Percentiles rank a stretch among this genome's conserved stretches.
phyloP scores from a whole-genome alignment of 2,797 vertebrate genomes.

The Gila robusta region DNA sequence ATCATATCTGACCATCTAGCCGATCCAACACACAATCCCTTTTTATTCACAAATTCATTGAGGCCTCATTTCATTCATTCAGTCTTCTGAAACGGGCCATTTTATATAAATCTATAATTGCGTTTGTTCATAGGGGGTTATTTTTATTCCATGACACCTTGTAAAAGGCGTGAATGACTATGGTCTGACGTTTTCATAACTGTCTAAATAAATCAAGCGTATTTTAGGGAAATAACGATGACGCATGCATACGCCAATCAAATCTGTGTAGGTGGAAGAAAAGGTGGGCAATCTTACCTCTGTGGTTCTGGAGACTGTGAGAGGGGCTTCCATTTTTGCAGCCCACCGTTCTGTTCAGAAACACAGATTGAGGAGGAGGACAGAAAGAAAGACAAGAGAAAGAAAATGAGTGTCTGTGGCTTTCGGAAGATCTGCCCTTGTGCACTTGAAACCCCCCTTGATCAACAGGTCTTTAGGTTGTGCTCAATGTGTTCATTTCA shows the following conservation, averaged over 20 bases:
- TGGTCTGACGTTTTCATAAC: neutral
- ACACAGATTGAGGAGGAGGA: neutral
- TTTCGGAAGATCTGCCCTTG: neutral
- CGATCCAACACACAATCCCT: neutral
- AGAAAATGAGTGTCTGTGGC: neutral
- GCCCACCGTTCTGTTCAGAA: constrained; percentile 70
- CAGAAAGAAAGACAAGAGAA: neutral
- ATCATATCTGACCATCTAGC: neutral
- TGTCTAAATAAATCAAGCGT: neutral
- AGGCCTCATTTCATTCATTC: neutral
- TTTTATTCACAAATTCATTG: neutral
- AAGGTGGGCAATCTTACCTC: constrained; percentile 78
- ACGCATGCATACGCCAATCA: constrained; percentile 31
- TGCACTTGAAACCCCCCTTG: neutral
- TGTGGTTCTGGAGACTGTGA: constrained; percentile 86
- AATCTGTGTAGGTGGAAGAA: constrained; percentile 15
- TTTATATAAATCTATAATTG: neutral
- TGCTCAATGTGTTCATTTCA: neutral
- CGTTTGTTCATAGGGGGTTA: neutral
- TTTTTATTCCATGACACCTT: constrained; percentile 4
- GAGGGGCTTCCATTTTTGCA: constrained; percentile 87
- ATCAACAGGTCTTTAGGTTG: neutral
- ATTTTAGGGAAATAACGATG: constrained; percentile 43
- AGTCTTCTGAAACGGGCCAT: neutral
- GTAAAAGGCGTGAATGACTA: constrained; percentile 15